Evolutionary conservation across 2,888 invertebrate genomes (phyloP).

Genomic region (Cantharis rustica): DNA sequence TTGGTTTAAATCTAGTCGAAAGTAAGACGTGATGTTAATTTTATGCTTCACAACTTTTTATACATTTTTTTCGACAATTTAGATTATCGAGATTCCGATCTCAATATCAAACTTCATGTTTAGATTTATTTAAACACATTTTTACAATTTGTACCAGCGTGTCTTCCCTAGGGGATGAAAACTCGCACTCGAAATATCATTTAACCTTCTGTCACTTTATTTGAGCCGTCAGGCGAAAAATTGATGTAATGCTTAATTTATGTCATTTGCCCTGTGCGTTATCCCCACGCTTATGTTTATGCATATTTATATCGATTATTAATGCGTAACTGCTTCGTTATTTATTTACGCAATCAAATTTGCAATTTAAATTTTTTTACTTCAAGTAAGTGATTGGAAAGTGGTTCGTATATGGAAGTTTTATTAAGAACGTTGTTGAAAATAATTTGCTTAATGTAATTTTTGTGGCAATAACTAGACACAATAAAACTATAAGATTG

Average conservation of each 20-base stretch:
- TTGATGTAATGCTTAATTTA: constrained; percentile 57
- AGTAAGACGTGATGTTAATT: background rate
- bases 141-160: background rate
- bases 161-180: constrained; percentile 26
- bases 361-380: constrained; percentile 40
- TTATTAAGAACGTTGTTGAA: background rate
- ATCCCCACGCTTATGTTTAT: constrained; percentile 49
- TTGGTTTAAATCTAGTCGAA: background rate
- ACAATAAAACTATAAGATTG: constrained; percentile 23
- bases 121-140: background rate
- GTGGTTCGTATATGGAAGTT: background rate
- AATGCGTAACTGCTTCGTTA: constrained; percentile 48
- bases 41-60: background rate
- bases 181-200: constrained; percentile 35
- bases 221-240: constrained; percentile 55
- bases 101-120: background rate
- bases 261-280: constrained; percentile 43
- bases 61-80: background rate
- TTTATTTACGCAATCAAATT: constrained; percentile 50
- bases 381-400: background rate
- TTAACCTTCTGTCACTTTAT: constrained; percentile 57
- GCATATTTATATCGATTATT: constrained; percentile 35
- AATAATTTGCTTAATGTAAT: constrained; percentile 7
- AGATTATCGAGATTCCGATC: background rate
- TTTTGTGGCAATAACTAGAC: constrained; percentile 14